Evolutionary conservation across 2,888 invertebrate species (phyloP).

Genomic region (Cyclophora punctaria): DNA sequence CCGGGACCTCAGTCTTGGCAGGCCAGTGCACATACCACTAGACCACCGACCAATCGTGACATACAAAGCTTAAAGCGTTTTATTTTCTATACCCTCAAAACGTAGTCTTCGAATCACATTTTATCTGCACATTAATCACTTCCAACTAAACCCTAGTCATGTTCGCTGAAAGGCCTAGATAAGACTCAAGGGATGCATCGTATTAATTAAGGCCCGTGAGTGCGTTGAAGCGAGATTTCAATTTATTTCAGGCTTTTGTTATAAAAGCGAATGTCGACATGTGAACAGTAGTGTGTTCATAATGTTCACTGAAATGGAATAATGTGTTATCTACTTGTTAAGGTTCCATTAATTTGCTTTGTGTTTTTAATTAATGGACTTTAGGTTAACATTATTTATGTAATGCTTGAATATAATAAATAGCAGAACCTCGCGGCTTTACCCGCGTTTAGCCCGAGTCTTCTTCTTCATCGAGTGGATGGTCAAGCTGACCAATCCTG

Average conservation of each 20-base stretch:
- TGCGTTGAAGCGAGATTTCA: conserved; percentile 28
- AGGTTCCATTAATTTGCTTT: no score
- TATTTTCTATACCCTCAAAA: no score
- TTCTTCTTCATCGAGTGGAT: not conserved
- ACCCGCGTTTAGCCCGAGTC: not conserved
- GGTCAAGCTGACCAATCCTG: no score
- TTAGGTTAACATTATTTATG: not conserved
- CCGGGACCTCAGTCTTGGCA: no score
- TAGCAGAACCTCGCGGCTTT: not conserved
- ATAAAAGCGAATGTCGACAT: not conserved
- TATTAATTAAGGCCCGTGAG: conserved; percentile 21
- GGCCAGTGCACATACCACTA: no score
- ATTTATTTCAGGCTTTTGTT: conserved; percentile 32
- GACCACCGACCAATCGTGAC: no score
- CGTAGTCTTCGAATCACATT: not conserved
- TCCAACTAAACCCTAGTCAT: not conserved
- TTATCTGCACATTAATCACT: conserved; percentile 5
- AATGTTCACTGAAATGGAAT: no score
- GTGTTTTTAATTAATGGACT: no score
- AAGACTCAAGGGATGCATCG: conserved; percentile 14
- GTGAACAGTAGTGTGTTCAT: no score
- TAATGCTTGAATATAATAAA: not conserved
- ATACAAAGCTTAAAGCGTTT: no score
- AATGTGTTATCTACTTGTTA: no score
- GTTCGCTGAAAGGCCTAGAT: conserved; percentile 1